These are phyloP conservation scores for Vulpes ferrilata DNA, from an alignment of 2,113 vertebrate species.

Conservation along the genomic window DNA sequence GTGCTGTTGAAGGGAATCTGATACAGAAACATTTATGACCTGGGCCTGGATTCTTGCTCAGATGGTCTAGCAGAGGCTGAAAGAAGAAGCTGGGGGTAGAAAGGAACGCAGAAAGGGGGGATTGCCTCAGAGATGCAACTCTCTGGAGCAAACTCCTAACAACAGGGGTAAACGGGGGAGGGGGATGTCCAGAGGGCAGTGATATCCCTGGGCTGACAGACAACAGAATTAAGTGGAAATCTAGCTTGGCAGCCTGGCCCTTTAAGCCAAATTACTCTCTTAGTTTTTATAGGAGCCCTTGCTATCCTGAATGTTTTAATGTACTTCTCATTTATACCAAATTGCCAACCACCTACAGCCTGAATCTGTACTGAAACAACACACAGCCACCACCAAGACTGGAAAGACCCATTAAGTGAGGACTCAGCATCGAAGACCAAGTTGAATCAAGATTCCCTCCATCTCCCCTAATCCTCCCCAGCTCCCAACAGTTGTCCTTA, in stretches of 20 bases:
- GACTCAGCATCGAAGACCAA: background rate
- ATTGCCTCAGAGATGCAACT: background rate
- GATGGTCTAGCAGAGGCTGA: background rate
- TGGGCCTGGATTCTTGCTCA: background rate
- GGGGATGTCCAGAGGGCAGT: background rate
- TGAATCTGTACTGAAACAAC: constrained; percentile 24
- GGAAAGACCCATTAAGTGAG: constrained; percentile 26
- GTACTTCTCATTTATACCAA: constrained; percentile 48
- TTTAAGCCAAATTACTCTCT: constrained; percentile 26
- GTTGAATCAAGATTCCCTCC: background rate
- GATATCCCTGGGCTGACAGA: background rate
- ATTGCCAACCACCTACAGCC: background rate
- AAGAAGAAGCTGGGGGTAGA: background rate
- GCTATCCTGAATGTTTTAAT: constrained; percentile 30
- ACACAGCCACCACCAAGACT: background rate
- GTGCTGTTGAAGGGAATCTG: background rate
- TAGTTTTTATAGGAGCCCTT: background rate
- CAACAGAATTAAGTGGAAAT: constrained; percentile 47
- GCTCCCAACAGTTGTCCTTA: background rate
- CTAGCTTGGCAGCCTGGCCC: background rate
- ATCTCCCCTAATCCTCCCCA: background rate
- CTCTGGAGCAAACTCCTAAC: background rate
- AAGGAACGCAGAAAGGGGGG: background rate
- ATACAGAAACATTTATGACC: background rate
- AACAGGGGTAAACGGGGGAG: background rate